Evolutionary conservation across 2,888 invertebrate genomes (phyloP), one percentile per base, ranked within the genome.

Genomic region (Eristalis intricaria): DNA sequence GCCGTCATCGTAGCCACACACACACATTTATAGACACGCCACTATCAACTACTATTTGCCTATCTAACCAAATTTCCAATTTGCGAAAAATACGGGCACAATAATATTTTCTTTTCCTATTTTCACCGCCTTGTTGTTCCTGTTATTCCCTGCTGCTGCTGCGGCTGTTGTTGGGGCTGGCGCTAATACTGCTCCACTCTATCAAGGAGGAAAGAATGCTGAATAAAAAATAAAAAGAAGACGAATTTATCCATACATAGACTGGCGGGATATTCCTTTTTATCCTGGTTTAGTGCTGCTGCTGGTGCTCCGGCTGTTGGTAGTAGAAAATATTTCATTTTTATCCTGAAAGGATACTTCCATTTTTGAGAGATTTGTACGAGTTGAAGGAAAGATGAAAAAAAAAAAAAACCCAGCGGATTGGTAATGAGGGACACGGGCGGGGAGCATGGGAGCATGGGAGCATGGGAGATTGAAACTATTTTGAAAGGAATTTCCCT

Each of bases 331-430:
- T 80, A 87, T 87, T 87, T 84, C 87, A 84, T 87, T 87, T 87
- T 84, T 84, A 79, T 87, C 87, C 87, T 87, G 84, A 87, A 87
- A 87, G 84, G 87, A 87, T 87, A 84, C 84, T 84, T 87, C 87
- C 68, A 79, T 84, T 79, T 84, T 84, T 76, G 87, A 84, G 84
- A 87, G 87, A 84, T 87, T 84, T 84, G 79, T 83, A 83, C 79
- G 32, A 68, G 66, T 71, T 84, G 73, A 80, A 81, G 84, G 76
- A 84, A 87, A 76, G 50, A n/a, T 19, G 8, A 7, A 7, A 19
- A 50, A 50, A n/a, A 50, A 50, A 15, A 43, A 43, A 43, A 19
- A 1, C n/a, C n/a, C 2, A 4, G 15, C 43, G 76, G 79, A 87
- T 87, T 84, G 87, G 80, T 73, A 84, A 87, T 87, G 84, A 84